A percentile compares a stretch with the other conserved stretches of the same genome.
Evolutionary conservation across 2,113 vertebrate genomes (phyloP).

Genomic region (Anthoscopus minutus): DNA sequence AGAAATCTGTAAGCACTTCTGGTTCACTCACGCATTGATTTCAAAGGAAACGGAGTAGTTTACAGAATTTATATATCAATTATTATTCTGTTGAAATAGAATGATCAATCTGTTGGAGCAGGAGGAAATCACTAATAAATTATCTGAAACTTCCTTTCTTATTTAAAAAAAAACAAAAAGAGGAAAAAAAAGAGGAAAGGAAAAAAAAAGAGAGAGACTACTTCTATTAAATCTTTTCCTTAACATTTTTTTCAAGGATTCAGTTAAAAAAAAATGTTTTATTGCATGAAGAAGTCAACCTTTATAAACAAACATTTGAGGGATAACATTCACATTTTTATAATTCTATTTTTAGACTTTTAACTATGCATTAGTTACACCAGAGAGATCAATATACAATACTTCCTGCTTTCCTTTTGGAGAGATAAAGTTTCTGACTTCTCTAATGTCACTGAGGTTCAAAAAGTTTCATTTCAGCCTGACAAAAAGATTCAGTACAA

Average conservation of each 20-base stretch:
- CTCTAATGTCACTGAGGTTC: not conserved
- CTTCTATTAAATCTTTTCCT: not conserved
- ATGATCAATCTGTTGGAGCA: not conserved
- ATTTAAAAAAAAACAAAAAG: fast-evolving
- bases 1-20: not conserved
- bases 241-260: not conserved
- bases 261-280: not conserved
- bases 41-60: not conserved
- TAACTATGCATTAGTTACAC: not conserved
- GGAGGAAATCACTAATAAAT: not conserved
- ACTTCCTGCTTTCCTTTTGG: not conserved
- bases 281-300: not conserved
- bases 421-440: not conserved
- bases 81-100: not conserved
- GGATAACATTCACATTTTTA: not conserved
- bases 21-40: not conserved
- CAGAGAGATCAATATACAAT: not conserved
- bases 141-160: not conserved
- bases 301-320: not conserved
- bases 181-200: fast-evolving
- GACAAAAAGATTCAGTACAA: not conserved
- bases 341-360: no score
- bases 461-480: not conserved
- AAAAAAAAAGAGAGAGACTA: not conserved
- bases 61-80: not conserved